Evolutionary conservation across 2,113 vertebrate species (phyloP).

Genomic region (Takifugu flavidus): DNA sequence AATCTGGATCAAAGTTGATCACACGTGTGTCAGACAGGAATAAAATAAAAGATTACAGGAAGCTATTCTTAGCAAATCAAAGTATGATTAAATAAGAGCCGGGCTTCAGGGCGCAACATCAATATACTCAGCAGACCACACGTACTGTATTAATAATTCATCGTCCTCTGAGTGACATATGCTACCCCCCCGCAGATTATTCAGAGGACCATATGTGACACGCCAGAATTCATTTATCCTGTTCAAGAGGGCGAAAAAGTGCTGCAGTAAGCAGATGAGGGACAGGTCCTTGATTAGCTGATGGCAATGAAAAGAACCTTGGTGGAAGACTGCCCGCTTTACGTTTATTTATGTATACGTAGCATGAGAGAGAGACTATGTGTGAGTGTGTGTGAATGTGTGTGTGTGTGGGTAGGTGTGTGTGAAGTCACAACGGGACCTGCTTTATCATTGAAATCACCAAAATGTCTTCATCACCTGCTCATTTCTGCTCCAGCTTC

Average conservation of each 20-base stretch:
- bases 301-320: constrained; percentile 33
- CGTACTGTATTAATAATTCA: constrained; percentile 12
- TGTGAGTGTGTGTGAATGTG: no score
- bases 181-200: constrained; percentile 25
- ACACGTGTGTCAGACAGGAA: neutral
- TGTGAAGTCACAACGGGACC: no score
- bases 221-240: constrained; percentile 40
- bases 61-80: constrained; percentile 1
- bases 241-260: constrained; percentile 29
- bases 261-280: constrained; percentile 33
- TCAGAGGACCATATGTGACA: constrained; percentile 43
- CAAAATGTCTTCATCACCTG: no score
- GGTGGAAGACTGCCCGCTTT: constrained; percentile 15
- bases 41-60: constrained; percentile 3
- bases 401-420: no score
- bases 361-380: no score
- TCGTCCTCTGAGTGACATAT: constrained; percentile 12
- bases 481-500: no score
- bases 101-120: constrained; percentile 11
- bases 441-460: no score
- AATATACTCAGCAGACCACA: constrained; percentile 4
- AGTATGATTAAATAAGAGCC: constrained; percentile 23
- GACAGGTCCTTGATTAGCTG: constrained; percentile 38
- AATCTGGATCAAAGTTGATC: neutral
- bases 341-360: constrained; percentile 11